phyloP scores from a whole-genome alignment of 2,797 vertebrate genomes.

The Gila robusta region DNA sequence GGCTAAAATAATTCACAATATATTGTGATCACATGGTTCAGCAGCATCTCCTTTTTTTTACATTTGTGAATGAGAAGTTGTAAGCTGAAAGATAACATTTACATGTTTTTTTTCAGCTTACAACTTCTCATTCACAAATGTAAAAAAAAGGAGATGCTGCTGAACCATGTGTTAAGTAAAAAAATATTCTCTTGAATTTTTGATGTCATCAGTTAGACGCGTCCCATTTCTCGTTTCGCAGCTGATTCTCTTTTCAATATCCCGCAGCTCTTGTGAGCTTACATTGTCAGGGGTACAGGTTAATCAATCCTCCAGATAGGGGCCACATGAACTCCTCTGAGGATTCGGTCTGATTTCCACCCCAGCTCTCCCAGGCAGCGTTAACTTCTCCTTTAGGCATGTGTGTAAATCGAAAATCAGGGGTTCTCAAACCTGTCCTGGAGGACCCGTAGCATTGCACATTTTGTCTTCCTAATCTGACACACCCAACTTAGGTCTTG shows the following conservation, averaged over 20 bases:
- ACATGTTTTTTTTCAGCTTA: not conserved
- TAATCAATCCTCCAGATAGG: conserved; percentile 61
- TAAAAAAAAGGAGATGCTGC: too few relatives aligned
- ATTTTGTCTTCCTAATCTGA: not conserved
- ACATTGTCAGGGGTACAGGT: conserved; percentile 54
- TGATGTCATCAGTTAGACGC: conserved; percentile 32
- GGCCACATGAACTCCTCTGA: conserved; percentile 50
- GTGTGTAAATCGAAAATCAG: conserved; percentile 21
- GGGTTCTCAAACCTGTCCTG: not conserved
- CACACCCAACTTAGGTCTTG: not conserved
- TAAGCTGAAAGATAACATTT: not conserved
- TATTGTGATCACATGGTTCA: not conserved
- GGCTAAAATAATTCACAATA: not conserved
- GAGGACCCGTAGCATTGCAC: not conserved
- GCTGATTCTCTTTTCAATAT: conserved; percentile 52
- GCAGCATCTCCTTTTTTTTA: not conserved
- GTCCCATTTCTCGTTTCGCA: conserved; percentile 13
- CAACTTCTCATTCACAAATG: too few relatives aligned
- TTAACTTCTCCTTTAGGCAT: conserved; percentile 22
- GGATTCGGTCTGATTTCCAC: conserved; percentile 49
- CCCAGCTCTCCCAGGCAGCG: conserved; percentile 32
- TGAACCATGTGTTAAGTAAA: not conserved
- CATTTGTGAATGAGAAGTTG: not conserved
- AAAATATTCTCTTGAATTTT: not conserved
- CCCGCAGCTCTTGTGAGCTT: conserved; percentile 53